Evolutionary conservation across 2,797 vertebrate genomes (phyloP).

Genomic region (Oophaga sylvatica): DNA sequence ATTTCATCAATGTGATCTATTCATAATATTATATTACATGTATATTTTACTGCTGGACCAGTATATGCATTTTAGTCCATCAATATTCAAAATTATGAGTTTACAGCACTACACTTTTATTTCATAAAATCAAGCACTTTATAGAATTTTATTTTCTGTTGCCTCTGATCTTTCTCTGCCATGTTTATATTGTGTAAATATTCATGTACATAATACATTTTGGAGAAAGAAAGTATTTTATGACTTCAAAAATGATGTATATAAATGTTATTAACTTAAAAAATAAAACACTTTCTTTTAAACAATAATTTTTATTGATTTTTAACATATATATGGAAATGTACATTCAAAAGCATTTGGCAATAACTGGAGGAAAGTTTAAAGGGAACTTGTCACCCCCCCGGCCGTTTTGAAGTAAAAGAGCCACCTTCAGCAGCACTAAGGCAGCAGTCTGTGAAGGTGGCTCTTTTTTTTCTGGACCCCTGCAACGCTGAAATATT

Average conservation of each 20-base stretch:
- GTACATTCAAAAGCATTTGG: too few relatives aligned
- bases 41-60: constrained; percentile 32
- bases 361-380: too few relatives aligned
- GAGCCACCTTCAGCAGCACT: too few relatives aligned
- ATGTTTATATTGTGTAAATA: neutral
- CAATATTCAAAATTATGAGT: neutral
- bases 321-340: too few relatives aligned
- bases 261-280: neutral
- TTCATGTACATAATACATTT: neutral
- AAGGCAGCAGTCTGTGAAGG: too few relatives aligned
- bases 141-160: neutral
- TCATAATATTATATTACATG: too few relatives aligned
- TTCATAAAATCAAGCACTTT: neutral
- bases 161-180: neutral
- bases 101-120: neutral
- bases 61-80: neutral
- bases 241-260: neutral
- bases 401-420: too few relatives aligned
- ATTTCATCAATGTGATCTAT: neutral
- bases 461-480: too few relatives aligned
- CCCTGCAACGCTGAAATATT: too few relatives aligned
- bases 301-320: too few relatives aligned
- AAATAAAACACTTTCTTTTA: too few relatives aligned
- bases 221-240: neutral
- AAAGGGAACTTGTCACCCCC: too few relatives aligned